Evolutionary conservation across 2,113 vertebrate species (phyloP).

Genomic region (Neodontobutis hainanensis): DNA sequence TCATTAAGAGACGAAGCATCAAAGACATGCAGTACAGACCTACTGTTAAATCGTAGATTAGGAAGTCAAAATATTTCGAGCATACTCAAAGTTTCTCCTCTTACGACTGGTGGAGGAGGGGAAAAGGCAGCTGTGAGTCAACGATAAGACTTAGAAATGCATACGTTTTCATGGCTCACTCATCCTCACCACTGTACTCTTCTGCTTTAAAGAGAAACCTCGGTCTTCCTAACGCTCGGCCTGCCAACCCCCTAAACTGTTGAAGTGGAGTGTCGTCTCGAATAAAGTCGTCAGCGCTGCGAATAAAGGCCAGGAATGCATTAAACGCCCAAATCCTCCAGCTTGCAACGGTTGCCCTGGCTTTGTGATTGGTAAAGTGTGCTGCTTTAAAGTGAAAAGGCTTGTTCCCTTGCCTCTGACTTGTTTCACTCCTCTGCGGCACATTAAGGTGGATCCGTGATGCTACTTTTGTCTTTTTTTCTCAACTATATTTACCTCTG

Average conservation of each 20-base stretch:
- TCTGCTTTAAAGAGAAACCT: conserved; percentile 57
- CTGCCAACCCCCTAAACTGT: conserved; percentile 66
- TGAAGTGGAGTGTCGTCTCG: conserved; percentile 66
- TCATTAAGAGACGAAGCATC: conserved; percentile 52
- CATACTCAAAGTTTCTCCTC: conserved; percentile 34
- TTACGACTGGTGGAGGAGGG: conserved; percentile 14
- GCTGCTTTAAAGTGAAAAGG: conserved; percentile 72
- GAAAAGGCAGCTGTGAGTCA: conserved; percentile 59
- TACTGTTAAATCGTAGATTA: conserved; percentile 60
- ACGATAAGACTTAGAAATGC: conserved; percentile 71
- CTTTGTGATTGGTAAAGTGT: conserved; percentile 69
- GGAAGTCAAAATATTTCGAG: conserved; percentile 54
- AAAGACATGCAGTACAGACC: conserved; percentile 39
- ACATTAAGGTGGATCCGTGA: conserved; percentile 46
- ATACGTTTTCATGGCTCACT: conserved; percentile 67
- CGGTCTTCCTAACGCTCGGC: conserved; percentile 54
- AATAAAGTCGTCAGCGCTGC: conserved; percentile 64
- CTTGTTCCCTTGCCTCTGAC: conserved; percentile 58
- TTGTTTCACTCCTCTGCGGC: conserved; percentile 39
- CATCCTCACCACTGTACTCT: conserved; percentile 37
- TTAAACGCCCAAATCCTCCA: conserved; percentile 68
- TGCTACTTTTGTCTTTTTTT: conserved; percentile 27
- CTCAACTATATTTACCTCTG: conserved; percentile 33
- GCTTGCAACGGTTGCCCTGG: conserved; percentile 49
- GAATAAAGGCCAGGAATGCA: conserved; percentile 70